Evolutionary conservation across 2,113 vertebrate genomes (phyloP).

Genomic region (Rhipidura dahli): DNA sequence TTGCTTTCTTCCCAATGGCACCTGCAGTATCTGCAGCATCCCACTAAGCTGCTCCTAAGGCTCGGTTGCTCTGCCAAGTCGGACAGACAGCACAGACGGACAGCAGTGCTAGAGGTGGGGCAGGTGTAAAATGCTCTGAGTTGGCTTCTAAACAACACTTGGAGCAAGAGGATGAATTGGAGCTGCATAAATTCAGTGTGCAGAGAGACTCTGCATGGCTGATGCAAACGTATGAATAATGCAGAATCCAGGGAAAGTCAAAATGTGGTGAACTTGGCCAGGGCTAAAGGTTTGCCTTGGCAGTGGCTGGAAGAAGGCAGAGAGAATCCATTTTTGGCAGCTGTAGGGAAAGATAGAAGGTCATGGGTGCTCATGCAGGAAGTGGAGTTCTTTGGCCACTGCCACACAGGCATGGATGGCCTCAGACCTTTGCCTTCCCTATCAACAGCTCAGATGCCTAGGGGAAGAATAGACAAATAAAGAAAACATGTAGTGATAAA

Average conservation of each 20-base stretch:
- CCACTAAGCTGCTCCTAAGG: neutral
- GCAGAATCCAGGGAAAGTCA: neutral
- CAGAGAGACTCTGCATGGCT: neutral
- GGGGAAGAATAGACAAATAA: neutral
- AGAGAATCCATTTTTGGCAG: neutral
- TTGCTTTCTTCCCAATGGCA: neutral
- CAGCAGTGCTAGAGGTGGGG: neutral
- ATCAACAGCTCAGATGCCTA: neutral
- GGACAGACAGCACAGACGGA: neutral
- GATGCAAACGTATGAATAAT: neutral
- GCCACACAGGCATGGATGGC: neutral
- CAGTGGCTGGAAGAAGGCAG: neutral
- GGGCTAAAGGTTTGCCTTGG: neutral
- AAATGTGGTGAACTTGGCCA: neutral
- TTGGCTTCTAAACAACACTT: neutral
- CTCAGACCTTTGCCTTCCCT: neutral
- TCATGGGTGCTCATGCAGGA: neutral
- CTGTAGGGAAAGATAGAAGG: neutral
- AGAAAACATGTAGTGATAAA: neutral
- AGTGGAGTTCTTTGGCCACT: neutral
- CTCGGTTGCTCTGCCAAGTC: neutral
- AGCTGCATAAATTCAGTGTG: neutral
- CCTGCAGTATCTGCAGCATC: neutral
- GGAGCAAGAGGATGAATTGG: neutral
- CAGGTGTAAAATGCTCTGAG: neutral